Percentiles rank a stretch among this genome's conserved stretches.
These are phyloP conservation scores for Scolopax rusticola DNA, from an alignment of 2,797 vertebrate genomes.

Conservation along the genomic window DNA sequence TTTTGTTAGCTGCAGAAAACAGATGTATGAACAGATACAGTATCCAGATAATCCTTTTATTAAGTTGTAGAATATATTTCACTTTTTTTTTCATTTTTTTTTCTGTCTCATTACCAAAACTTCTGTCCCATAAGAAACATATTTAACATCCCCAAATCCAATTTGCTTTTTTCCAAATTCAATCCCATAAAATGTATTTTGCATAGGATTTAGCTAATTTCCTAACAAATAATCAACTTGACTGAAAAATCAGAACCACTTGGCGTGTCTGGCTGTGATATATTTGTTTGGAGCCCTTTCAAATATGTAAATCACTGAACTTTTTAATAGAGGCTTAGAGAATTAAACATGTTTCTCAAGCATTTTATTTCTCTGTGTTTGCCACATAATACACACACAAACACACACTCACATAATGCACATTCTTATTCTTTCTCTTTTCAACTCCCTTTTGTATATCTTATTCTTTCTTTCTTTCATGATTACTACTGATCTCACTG, in stretches of 20 bases:
- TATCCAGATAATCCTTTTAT: not conserved
- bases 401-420: not conserved
- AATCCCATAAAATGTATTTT: not conserved
- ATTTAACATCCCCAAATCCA: not conserved
- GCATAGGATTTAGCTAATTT: not conserved
- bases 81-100: not conserved
- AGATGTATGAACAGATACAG: not conserved
- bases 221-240: not conserved
- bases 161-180: not conserved
- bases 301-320: not conserved
- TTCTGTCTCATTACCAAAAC: not conserved
- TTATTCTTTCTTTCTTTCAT: not conserved
- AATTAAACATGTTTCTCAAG: not conserved
- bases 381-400: not conserved
- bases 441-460: rapidly evolving
- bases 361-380: not conserved
- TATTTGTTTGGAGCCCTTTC: not conserved
- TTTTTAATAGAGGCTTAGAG: not conserved
- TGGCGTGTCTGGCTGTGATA: not conserved
- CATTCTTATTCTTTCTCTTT: not conserved
- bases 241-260: not conserved
- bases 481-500: not conserved
- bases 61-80: not conserved
- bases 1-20: not conserved
- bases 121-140: not conserved